Percentiles rank a stretch among this genome's conserved stretches.
These are phyloP conservation scores for Rhabdomys pumilio DNA, from an alignment of 2,797 vertebrate species.

Conservation along the genomic window DNA sequence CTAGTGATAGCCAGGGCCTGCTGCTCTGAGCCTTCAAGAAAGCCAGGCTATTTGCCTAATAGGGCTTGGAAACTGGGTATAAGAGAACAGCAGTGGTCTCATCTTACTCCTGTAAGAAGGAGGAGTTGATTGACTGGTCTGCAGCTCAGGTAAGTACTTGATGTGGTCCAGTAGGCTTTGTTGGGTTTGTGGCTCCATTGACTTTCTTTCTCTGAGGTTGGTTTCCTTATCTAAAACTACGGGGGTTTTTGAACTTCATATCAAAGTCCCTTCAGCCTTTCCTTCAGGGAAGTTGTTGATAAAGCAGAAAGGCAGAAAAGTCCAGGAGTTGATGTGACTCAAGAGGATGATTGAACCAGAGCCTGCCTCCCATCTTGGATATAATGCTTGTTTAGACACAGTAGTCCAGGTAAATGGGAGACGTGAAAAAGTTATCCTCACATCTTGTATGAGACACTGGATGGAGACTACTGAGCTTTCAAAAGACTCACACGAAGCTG, in stretches of 20 bases:
- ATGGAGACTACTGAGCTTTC: background rate
- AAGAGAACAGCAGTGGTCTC: background rate
- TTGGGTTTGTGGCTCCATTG: conserved; percentile 23
- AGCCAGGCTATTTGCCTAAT: conserved; percentile 2
- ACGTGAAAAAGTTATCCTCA: background rate
- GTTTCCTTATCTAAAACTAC: conserved; percentile 64
- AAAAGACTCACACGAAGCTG: background rate
- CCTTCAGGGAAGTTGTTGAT: conserved; percentile 8
- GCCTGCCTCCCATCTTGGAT: background rate
- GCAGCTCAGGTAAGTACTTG: background rate
- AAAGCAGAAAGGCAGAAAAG: background rate
- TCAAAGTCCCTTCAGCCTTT: conserved; percentile 17
- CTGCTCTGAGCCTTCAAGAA: background rate
- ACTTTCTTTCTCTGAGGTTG: conserved; percentile 31
- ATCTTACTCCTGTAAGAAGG: background rate
- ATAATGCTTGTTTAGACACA: background rate
- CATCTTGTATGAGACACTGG: background rate
- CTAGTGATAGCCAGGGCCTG: conserved; percentile 49
- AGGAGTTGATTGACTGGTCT: background rate
- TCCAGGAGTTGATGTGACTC: background rate
- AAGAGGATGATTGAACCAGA: background rate
- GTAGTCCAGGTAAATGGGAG: background rate
- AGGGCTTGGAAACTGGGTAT: conserved; percentile 14
- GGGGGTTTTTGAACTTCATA: background rate
- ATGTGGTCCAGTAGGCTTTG: background rate